These are phyloP conservation scores for Sebastes taczanowskii DNA, from an alignment of 2,797 vertebrate genomes.

Conservation along the genomic window DNA sequence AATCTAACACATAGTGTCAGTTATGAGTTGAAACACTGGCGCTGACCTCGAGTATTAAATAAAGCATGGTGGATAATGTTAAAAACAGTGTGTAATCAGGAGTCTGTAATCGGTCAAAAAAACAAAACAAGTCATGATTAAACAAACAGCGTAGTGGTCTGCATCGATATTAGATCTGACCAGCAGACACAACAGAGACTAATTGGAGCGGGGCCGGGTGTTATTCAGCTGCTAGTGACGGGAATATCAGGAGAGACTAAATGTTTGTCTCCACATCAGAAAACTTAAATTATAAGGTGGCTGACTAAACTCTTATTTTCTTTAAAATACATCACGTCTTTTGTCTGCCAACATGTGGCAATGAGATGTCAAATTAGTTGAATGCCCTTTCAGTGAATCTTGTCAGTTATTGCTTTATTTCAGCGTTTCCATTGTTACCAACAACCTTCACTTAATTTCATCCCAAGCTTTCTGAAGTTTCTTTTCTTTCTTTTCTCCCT, in stretches of 20 bases:
- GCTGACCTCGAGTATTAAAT: background rate
- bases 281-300: background rate
- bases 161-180: constrained; percentile 17
- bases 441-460: background rate
- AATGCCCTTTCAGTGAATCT: background rate
- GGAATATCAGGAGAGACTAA: background rate
- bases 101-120: background rate
- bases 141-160: background rate
- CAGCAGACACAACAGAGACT: background rate
- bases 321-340: background rate
- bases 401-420: background rate
- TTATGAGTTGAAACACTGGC: background rate
- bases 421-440: background rate
- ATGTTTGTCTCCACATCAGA: background rate
- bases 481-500: background rate
- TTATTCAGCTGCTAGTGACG: background rate
- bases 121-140: background rate
- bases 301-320: background rate
- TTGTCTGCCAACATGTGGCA: background rate
- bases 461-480: background rate
- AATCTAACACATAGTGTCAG: background rate
- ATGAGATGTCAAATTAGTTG: background rate
- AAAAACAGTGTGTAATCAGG: background rate
- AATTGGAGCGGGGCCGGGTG: constrained; percentile 5
- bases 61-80: background rate